Conservation (phyloP, 2,888 invertebrate genomes). For the Lypha dubia region DNA sequence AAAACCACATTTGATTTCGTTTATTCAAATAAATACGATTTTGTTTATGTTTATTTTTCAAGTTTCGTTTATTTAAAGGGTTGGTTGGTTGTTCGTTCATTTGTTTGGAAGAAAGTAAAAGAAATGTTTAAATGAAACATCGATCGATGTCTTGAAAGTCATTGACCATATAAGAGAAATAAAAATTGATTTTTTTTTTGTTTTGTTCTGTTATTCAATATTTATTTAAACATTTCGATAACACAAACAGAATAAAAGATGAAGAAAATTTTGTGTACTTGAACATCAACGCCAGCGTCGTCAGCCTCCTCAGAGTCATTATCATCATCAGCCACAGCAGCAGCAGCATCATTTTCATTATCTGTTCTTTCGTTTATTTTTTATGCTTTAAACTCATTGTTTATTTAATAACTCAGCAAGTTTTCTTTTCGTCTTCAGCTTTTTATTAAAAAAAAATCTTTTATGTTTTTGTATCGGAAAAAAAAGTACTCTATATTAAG, state of each 20-base stretch:
- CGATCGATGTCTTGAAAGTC: slow-evolving; percentile 43
- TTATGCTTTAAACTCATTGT: slow-evolving; percentile 53
- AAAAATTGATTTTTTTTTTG: slow-evolving; percentile 45
- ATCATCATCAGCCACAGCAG: slow-evolving; percentile 29
- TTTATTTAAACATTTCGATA: slow-evolving; percentile 68
- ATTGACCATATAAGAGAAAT: slow-evolving; percentile 60
- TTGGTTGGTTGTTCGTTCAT: no score
- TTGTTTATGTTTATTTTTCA: slow-evolving; percentile 41
- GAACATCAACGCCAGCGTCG: slow-evolving; percentile 29
- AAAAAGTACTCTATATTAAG: slow-evolving; percentile 26
- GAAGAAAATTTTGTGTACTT: slow-evolving; percentile 45
- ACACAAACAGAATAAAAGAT: slow-evolving; percentile 46
- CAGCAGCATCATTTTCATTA: slow-evolving; percentile 36
- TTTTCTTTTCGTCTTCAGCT: slow-evolving; percentile 37
- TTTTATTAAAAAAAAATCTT: slow-evolving; percentile 11
- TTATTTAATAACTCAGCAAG: slow-evolving; percentile 67
- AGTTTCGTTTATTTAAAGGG: slow-evolving; percentile 35
- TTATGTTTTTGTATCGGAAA: slow-evolving; percentile 11
- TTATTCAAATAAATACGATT: slow-evolving; percentile 9
- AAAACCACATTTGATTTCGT: slow-evolving; percentile 51
- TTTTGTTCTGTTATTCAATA: slow-evolving; percentile 41
- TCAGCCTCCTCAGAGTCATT: slow-evolving; percentile 37
- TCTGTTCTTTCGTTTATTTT: slow-evolving; percentile 25
- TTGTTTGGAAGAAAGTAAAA: slow-evolving; percentile 47
- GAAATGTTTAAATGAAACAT: slow-evolving; percentile 30